Evolutionary conservation across 2,113 vertebrate species (phyloP).

Genomic region (Balaenoptera acutorostrata): DNA sequence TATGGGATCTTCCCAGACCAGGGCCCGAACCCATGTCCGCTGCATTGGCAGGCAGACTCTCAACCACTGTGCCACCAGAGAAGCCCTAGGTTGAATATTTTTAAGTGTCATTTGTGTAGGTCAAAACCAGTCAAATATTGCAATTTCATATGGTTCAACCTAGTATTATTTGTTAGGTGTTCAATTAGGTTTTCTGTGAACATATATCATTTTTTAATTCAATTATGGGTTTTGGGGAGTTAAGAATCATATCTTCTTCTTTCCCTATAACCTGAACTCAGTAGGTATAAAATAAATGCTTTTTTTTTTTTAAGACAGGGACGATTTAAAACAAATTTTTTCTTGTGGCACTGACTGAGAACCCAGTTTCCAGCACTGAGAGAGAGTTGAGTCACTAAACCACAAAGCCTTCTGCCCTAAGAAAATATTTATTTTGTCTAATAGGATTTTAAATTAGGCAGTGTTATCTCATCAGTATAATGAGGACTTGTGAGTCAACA

Average conservation of each 20-base stretch:
- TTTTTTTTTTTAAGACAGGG: not conserved
- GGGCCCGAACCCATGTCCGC: no score
- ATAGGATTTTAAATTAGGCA: constrained; percentile 54
- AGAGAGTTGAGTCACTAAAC: constrained; percentile 66
- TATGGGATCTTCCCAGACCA: no score
- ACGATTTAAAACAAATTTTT: constrained; percentile 54
- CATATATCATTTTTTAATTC: not conserved
- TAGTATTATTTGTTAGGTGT: not conserved
- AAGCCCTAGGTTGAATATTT: not conserved
- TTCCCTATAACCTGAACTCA: not conserved
- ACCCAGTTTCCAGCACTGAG: not conserved
- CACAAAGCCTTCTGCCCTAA: constrained; percentile 46
- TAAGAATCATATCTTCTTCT: not conserved
- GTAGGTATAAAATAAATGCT: not conserved
- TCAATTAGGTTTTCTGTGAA: not conserved
- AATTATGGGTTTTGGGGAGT: not conserved
- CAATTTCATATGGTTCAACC: not conserved
- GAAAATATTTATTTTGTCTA: constrained; percentile 66
- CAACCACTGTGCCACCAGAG: no score
- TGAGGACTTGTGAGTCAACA: constrained; percentile 45
- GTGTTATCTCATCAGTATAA: constrained; percentile 2
- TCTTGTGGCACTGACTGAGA: constrained; percentile 31
- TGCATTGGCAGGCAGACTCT: no score
- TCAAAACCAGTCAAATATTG: not conserved
- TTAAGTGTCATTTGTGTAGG: not conserved